Percentiles rank a stretch among this genome's conserved stretches.
Evolutionary conservation across 2,113 vertebrate species (phyloP).

Genomic region (Ammodytes dubius): DNA sequence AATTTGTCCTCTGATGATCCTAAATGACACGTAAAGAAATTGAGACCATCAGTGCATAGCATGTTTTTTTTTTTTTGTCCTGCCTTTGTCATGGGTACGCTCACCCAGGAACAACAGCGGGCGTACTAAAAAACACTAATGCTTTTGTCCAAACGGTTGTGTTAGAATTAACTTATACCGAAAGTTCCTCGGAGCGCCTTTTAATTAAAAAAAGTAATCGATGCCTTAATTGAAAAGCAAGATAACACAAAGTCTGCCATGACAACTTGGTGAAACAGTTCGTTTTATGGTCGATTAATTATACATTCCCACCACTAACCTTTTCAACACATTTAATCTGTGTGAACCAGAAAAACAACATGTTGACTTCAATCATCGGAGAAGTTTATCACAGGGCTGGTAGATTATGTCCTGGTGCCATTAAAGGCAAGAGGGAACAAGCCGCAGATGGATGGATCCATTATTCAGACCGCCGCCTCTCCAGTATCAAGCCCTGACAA

Average conservation of each 20-base stretch:
- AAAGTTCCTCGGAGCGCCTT: no score
- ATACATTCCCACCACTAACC: constrained; percentile 29
- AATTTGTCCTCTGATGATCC: no score
- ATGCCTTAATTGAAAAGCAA: neutral
- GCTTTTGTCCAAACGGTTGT: no score
- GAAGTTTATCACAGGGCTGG: constrained; percentile 46
- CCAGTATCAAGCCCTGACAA: constrained; percentile 59
- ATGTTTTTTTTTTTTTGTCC: no score
- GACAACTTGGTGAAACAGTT: neutral
- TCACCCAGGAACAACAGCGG: no score
- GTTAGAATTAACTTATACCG: no score
- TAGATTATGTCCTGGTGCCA: constrained; percentile 52
- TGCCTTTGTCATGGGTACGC: no score
- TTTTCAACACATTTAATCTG: constrained; percentile 35
- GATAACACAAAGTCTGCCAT: neutral
- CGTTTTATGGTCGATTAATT: constrained; percentile 11
- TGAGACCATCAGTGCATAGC: no score
- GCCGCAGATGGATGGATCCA: constrained; percentile 68
- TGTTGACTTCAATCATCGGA: constrained; percentile 57
- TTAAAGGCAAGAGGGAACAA: constrained; percentile 40
- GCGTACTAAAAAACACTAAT: no score
- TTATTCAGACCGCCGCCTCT: constrained; percentile 75
- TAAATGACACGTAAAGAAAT: no score
- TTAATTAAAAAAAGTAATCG: neutral
- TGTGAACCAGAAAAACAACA: constrained; percentile 33